Evolutionary conservation across 2,113 vertebrate species (phyloP), one percentile per base, ranked within the genome.

Genomic region (Laticauda laticaudata): DNA sequence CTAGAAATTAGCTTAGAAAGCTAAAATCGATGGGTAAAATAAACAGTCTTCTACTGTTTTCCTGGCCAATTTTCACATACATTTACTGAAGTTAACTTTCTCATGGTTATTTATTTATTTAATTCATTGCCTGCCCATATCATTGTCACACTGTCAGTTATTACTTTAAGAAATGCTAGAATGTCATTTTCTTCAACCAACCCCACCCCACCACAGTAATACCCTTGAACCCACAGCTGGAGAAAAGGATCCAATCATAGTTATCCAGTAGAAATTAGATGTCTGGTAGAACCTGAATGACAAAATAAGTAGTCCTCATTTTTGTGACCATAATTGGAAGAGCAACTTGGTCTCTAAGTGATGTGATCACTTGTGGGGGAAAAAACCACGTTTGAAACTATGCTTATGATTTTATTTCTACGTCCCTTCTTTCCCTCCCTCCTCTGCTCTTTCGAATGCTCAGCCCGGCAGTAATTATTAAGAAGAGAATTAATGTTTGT

Each of bases 221-320:
- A 61, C 93, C 91, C 57, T 81, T 87, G 48, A 95, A 90, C 43
- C 87, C 94, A 3, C 90, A 34, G 20, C 39, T 90, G 56, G 5
- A 59, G 48, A 45, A 20, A 4, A 5, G 18, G 26, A 26, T 34
- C n/a, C n/a, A 75, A 75, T 34, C n/a, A 75, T 34, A 34, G 69
- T 4, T 20, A 6, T 39, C 69, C 12, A 75, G 69, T 39, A 75
- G 69, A 39, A 75, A 81, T 81, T 39, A 81, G 15, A 81, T 20
- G 2, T 81, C 69, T 39, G 15, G 34, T 81, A 81, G 34, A 39
- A 81, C 15, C 69, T 81, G 15, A 75, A 75, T 39, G 15, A 15
- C 15, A 75, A 48, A 48, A 48, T 48, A 81, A 2, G 5, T 75
- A 75, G 69, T 75, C n/a, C n/a, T 81, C 69, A 8, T 48, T 39